Evolutionary conservation across 1,140 invertebrate species (phyloP).

Genomic region (Nephotettix cincticeps): DNA sequence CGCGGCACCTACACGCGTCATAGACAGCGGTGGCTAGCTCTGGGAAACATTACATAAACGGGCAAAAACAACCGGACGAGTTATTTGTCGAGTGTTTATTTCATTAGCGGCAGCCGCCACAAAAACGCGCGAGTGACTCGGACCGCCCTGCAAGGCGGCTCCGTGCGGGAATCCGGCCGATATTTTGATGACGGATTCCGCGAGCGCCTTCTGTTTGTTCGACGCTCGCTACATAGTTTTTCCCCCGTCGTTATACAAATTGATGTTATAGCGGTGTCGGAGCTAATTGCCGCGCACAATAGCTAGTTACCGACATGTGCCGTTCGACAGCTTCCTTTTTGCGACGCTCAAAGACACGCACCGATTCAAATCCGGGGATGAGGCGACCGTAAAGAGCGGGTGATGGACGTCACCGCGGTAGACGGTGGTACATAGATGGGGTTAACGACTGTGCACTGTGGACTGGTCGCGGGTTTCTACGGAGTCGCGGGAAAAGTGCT

Average conservation of each 20-base stretch:
- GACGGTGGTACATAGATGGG: too few species aligned
- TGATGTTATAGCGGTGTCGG: neutral
- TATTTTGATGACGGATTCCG: neutral
- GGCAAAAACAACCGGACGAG: neutral
- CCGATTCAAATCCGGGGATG: too few species aligned
- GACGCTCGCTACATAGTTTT: neutral
- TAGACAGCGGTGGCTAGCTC: neutral
- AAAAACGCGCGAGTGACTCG: neutral
- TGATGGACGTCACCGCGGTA: too few species aligned
- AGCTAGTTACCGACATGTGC: neutral
- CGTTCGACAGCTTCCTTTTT: neutral
- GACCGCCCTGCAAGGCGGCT: neutral
- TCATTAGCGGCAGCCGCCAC: neutral
- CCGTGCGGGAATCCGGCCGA: neutral
- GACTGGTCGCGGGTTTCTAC: too few species aligned
- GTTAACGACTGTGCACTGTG: too few species aligned
- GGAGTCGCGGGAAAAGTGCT: too few species aligned
- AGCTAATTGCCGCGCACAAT: neutral
- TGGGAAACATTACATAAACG: neutral
- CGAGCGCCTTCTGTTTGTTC: neutral
- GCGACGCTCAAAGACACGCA: too few species aligned
- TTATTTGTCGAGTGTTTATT: conserved; percentile 10
- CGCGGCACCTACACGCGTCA: too few species aligned
- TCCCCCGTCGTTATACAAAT: neutral
- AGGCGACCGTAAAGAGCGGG: too few species aligned